Base-by-base conservation (phyloP, 2,797 vertebrate genomes). In the Percopsis omiscomaycus region DNA sequence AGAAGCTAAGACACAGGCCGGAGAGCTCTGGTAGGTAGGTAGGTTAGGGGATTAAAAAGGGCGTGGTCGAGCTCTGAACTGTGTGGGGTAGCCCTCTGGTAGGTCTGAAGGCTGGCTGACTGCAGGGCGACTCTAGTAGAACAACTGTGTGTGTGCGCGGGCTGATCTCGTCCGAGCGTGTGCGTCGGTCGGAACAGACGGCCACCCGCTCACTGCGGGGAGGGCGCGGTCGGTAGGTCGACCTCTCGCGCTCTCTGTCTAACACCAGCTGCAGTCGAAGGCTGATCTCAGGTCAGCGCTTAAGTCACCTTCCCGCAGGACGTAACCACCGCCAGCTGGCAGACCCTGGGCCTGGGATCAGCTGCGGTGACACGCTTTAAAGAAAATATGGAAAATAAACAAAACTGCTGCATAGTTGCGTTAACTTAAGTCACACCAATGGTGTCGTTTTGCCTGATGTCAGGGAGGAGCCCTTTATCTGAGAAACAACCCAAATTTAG, bases 301-400 rank as follows among this genome's bases (percentile, higher is more conserved):
- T 90, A 73, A 90, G 86, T 92, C 91, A 92, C 88, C 89, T 91
- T 93, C 90, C 90, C 86, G 90, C 90, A 91, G 90, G 91, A 90
- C 77, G 91, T 89, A 84, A 85, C 90, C 91, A 91, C 86, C 86
- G 91, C 90, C 90, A 91, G 89, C 88, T 88, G 88, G 90, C 91
- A 89, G 91, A 92, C 88, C 91, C 83, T 91, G 90, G 91, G 91
- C 91, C 88, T 91, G 89, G 89, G 86, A 85, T 89, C 89, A 89
- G 87, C 87, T 87, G 88, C 75, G 91, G 90, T 89, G 91, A 91
- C 90, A 90, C 90, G 89, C 91, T 92, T 90, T 91, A 92, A 91
- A 92, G 91, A 91, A 91, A 92, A 91, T 91, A 91, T 90, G 89
- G 91, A 92, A 91, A 92, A 91, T 91, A 90, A 90, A 91, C 89